Evolutionary conservation across 2,888 invertebrate species (phyloP).

Genomic region (Drosophila flavopinicola): DNA sequence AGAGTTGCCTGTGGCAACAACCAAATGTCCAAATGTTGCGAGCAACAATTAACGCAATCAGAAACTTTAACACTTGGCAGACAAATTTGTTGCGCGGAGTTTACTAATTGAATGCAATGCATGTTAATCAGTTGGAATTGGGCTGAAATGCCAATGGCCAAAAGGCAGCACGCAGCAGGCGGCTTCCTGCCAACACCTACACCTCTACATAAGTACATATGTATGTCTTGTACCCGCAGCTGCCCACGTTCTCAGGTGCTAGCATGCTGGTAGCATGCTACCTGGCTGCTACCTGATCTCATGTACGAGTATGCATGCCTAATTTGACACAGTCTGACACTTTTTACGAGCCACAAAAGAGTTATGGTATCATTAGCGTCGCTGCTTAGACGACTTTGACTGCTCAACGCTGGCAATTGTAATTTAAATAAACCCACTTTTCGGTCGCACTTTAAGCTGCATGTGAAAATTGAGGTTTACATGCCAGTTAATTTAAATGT

Average conservation of each 20-base stretch:
- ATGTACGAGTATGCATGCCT: slow-evolving; percentile 42
- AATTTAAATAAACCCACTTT: slow-evolving; percentile 60
- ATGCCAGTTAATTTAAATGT: slow-evolving; percentile 62
- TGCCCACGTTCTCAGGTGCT: not conserved
- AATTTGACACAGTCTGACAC: slow-evolving; percentile 67
- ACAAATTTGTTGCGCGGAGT: slow-evolving; percentile 39
- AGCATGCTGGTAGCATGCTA: slow-evolving; percentile 19
- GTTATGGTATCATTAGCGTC: slow-evolving; percentile 71
- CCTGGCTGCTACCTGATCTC: slow-evolving; percentile 22
- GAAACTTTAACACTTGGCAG: slow-evolving; percentile 36
- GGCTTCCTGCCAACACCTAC: slow-evolving; percentile 16
- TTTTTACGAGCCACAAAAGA: slow-evolving; percentile 54
- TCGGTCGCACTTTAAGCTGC: slow-evolving; percentile 36
- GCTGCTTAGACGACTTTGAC: slow-evolving; percentile 13
- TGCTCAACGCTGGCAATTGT: slow-evolving; percentile 36
- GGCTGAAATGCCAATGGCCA: slow-evolving; percentile 51
- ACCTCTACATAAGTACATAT: too few relatives aligned
- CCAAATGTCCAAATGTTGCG: slow-evolving; percentile 25
- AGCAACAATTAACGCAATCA: slow-evolving; percentile 44
- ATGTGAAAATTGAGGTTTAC: slow-evolving; percentile 67
- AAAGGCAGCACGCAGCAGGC: slow-evolving; percentile 6
- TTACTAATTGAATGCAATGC: slow-evolving; percentile 55
- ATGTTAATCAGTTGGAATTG: slow-evolving; percentile 45
- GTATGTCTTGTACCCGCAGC: not conserved
- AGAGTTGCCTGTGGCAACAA: slow-evolving; percentile 24